Conservation (phyloP, 2,113 vertebrate genomes). For the Amphilophus citrinellus region DNA sequence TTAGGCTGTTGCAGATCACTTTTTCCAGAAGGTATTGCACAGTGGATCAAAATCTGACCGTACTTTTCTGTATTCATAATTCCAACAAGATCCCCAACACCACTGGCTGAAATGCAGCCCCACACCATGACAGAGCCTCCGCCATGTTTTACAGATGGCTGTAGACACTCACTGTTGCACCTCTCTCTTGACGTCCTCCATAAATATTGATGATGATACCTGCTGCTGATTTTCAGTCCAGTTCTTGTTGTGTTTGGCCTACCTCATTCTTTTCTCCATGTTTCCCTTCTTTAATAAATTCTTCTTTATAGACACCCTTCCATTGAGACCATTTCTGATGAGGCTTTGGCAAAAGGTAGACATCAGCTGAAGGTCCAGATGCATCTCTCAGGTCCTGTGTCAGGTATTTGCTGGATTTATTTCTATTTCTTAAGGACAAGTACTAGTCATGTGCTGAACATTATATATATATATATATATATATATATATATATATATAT, state of each 20-base stretch:
- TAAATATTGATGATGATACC: too few relatives aligned
- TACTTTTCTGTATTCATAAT: background rate
- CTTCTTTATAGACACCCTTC: background rate
- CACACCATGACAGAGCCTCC: background rate
- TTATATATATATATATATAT: too few relatives aligned
- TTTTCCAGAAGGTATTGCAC: too few relatives aligned
- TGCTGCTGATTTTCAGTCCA: background rate
- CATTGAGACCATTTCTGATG: background rate
- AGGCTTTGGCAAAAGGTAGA: background rate
- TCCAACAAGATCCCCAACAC: background rate
- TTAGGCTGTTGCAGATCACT: too few relatives aligned
- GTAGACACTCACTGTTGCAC: too few relatives aligned
- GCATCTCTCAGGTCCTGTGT: too few relatives aligned
- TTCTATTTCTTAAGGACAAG: background rate
- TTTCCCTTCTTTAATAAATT: background rate
- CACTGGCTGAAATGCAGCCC: conserved; percentile 7
- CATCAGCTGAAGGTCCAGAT: background rate
- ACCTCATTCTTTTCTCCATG: background rate
- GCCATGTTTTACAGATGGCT: background rate
- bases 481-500: too few relatives aligned
- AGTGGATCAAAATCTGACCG: background rate
- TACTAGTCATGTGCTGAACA: background rate
- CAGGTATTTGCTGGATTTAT: background rate
- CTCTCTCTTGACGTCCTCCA: too few relatives aligned
- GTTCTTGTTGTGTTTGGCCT: background rate